A percentile compares a stretch with the other conserved stretches of the same genome.
Conservation (phyloP, 2,113 vertebrate genomes). For the Hirundichthys speculiger region DNA sequence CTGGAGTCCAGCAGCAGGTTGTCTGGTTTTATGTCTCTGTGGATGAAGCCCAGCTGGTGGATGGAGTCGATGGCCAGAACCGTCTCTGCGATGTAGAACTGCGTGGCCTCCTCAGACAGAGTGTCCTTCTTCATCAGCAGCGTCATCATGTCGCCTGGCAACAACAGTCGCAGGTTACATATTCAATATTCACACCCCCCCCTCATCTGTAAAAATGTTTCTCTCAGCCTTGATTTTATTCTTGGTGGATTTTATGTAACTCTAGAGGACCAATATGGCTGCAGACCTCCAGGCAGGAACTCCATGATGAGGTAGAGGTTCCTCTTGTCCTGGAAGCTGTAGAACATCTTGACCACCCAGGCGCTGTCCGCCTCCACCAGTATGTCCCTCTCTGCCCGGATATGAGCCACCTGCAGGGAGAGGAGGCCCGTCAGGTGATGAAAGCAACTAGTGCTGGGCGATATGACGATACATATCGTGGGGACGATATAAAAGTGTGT, state of each 20-base stretch:
- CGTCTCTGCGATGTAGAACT: constrained; percentile 99
- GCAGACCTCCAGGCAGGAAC: constrained; percentile 94
- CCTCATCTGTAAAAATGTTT: too few species aligned
- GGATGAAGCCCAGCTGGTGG: constrained; percentile 98
- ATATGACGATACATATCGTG: too few species aligned
- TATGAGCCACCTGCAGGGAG: constrained; percentile 90
- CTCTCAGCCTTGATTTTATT: too few species aligned
- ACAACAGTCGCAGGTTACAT: constrained; percentile 16
- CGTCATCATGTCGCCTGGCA: constrained; percentile 98
- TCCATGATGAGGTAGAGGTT: constrained; percentile 99
- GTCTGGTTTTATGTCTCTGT: constrained; percentile 97
- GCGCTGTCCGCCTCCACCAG: constrained; percentile 97
- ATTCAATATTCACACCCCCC: too few species aligned
- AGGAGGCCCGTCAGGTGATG: not conserved
- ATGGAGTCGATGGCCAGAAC: constrained; percentile 98
- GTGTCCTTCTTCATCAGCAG: constrained; percentile 99
- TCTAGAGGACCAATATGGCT: not conserved
- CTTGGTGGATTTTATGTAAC: not conserved
- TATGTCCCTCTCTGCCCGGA: constrained; percentile 96
- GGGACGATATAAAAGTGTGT: too few species aligned
- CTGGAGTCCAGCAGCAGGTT: constrained; percentile 95
- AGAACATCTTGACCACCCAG: constrained; percentile 99
- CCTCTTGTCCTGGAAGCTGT: constrained; percentile 98
- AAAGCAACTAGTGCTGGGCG: too few species aligned
- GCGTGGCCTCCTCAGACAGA: constrained; percentile 94